Base-by-base conservation (phyloP, 2,888 invertebrate genomes). In the Lumbricus terrestris region DNA sequence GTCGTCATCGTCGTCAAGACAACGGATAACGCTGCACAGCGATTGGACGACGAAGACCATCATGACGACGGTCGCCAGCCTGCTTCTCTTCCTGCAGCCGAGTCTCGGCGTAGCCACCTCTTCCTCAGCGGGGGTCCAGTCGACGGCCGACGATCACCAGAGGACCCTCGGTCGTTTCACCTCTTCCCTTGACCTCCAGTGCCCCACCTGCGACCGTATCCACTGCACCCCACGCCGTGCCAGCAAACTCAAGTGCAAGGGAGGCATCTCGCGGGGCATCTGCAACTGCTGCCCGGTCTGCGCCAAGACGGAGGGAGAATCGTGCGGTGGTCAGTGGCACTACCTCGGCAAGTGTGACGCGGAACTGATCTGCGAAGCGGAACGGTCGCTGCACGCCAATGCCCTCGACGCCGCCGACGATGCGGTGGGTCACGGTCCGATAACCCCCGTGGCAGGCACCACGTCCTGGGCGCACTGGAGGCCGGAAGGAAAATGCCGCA, bases 271-370 rank as follows among this genome's bases (percentile, higher is more conserved):
- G 13, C 93, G 93, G 8, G 94, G 94, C 18, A 93, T 95, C 42
- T 95, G 95, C 90, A 93, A 93, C 42, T 95, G 95, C 91, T 95
- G 95, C 90, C 94, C 94, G 15, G 93, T 93, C 13, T 95, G 95
- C 91, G 95, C 95, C 90, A 94, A 94, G 89, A 91, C 93, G 38
- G 93, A 93, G 90, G 94, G 94, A 8, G 94, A 95, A 91, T 89
- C 92, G 37, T 95, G 95, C 91, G 95, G 95, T 0, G 95, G 95
- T 13, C 93, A 94, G 82, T 93, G 92, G 89, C 91, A 93, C 89
- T 95, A 94, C 92, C 92, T 94, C 89, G 95, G 95, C 35, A 94
- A 94, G 91, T 95, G 95, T 92, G 95, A 95, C 92, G 91, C 92
- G 35, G 94, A 94, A 83, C 92, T 95, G 35, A 54, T 88, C 69